phyloP scores from a whole-genome alignment of 1,140 invertebrate species.

The Popillia japonica region DNA sequence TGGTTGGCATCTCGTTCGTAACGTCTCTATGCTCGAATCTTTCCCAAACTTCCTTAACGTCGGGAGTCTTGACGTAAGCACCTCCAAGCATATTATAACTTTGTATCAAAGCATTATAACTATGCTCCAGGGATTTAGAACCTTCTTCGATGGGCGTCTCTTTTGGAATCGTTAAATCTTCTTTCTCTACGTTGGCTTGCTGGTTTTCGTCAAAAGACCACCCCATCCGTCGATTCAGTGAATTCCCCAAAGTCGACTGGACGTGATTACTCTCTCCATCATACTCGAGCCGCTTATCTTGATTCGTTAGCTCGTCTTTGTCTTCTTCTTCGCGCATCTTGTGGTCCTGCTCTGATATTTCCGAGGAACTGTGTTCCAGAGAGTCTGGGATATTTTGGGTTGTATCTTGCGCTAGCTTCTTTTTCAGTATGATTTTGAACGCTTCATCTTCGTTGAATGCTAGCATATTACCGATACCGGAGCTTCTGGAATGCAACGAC shows the following conservation, averaged over 20 bases:
- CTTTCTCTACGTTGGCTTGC: slow-evolving; percentile 23
- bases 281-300: too few species aligned
- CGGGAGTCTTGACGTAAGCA: slow-evolving; percentile 64
- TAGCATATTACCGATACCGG: slow-evolving; percentile 63
- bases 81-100: slow-evolving; percentile 65
- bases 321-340: slow-evolving; percentile 39
- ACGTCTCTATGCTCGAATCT: slow-evolving; percentile 48
- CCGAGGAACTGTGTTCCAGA: not conserved
- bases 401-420: slow-evolving; percentile 46
- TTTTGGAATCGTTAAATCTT: not conserved
- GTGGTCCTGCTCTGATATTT: slow-evolving; percentile 36
- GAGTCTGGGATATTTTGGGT: not conserved
- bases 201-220: slow-evolving; percentile 73
- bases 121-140: slow-evolving; percentile 57
- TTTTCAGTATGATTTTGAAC: slow-evolving; percentile 70
- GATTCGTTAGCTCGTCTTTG: too few species aligned
- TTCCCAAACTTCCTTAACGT: slow-evolving; percentile 68
- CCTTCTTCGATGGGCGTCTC: slow-evolving; percentile 47
- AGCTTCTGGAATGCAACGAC: slow-evolving; percentile 58
- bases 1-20: not conserved
- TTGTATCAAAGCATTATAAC: slow-evolving; percentile 65
- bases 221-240: slow-evolving; percentile 68
- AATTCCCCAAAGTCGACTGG: slow-evolving; percentile 66
- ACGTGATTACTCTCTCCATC: not conserved
- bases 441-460: slow-evolving; percentile 71